Conservation (phyloP, 2,113 vertebrate species). For the Hypocryptadius cinnamomeus region DNA sequence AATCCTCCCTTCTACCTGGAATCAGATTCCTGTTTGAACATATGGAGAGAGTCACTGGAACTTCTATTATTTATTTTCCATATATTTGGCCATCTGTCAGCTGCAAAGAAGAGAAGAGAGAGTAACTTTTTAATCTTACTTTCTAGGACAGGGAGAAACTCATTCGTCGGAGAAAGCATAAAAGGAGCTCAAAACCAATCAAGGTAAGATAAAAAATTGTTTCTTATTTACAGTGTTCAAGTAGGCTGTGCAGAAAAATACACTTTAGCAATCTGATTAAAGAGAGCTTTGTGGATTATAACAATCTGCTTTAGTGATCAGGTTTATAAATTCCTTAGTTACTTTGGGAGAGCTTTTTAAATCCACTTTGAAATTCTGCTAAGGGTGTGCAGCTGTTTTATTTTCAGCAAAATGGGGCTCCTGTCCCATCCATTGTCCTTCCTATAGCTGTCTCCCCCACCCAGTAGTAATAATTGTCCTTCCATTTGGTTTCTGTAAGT, state of each 20-base stretch:
- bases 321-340: not conserved
- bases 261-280: not conserved
- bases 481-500: not conserved
- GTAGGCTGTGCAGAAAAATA: not conserved
- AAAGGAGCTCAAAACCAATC: slow-evolving; percentile 93
- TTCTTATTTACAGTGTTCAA: not conserved
- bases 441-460: rapidly evolving
- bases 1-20: not conserved
- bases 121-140: slow-evolving; percentile 14
- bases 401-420: not conserved
- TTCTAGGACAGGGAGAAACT: slow-evolving; percentile 94
- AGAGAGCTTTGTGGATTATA: not conserved
- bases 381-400: not conserved
- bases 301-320: not conserved
- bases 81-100: not conserved
- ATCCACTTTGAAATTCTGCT: not conserved
- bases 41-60: not conserved
- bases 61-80: not conserved
- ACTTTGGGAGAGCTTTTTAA: not conserved
- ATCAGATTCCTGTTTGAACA: not conserved
- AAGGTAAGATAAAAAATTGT: slow-evolving; percentile 76
- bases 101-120: not conserved
- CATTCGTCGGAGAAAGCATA: slow-evolving; percentile 90
- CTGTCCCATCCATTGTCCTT: rapidly evolving
- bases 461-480: not conserved